Evolutionary conservation across 2,888 invertebrate species (phyloP).

Genomic region (Strigamia maritima): DNA sequence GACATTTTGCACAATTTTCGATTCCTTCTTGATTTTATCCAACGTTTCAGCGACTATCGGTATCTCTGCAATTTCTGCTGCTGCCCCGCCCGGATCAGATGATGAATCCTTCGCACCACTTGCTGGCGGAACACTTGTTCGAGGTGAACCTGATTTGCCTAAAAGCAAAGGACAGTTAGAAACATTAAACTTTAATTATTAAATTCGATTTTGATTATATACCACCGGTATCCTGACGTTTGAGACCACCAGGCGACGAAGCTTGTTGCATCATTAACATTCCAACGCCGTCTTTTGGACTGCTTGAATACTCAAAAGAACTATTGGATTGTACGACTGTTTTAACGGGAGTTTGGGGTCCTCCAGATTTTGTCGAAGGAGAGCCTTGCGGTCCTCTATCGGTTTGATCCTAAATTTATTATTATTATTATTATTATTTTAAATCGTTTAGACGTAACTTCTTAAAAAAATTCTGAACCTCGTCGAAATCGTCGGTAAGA

Average conservation of each 20-base stretch:
- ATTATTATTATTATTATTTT: no score
- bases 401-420: slow-evolving; percentile 13
- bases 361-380: slow-evolving; percentile 4
- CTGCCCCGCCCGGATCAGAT: not conserved
- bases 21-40: slow-evolving; percentile 69
- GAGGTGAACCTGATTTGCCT: not conserved
- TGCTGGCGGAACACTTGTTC: slow-evolving; percentile 6
- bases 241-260: not conserved
- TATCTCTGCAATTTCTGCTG: slow-evolving; percentile 51
- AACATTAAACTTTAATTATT: not conserved
- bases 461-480: no score
- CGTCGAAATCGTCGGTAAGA: slow-evolving; percentile 72
- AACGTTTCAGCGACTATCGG: slow-evolving; percentile 72
- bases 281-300: slow-evolving; percentile 5
- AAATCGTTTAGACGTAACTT: not conserved
- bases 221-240: slow-evolving; percentile 23
- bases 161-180: not conserved
- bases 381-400: slow-evolving; percentile 31
- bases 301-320: slow-evolving; percentile 21
- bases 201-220: not conserved
- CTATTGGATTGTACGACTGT: slow-evolving; percentile 11
- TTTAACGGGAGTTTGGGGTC: slow-evolving; percentile 25
- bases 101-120: not conserved
- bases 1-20: slow-evolving; percentile 79
- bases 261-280: slow-evolving; percentile 15